Conservation (phyloP, 1,140 invertebrate genomes). For the Panulirus ornatus region DNA sequence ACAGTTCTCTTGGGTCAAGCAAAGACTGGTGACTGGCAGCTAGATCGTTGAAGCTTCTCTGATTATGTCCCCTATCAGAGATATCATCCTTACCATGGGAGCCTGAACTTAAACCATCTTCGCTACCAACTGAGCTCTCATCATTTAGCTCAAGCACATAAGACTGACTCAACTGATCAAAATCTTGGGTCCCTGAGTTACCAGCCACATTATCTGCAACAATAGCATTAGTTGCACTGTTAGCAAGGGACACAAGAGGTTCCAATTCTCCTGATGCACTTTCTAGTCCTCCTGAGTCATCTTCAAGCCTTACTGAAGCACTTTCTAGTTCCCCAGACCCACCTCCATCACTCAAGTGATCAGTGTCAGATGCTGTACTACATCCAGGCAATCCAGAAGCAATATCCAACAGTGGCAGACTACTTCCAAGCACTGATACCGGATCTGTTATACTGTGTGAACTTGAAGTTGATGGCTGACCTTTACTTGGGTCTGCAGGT, state of each 20-base stretch:
- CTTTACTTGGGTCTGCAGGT: slow-evolving; percentile 6
- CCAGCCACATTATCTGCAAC: slow-evolving; percentile 20
- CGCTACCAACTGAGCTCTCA: slow-evolving; percentile 55
- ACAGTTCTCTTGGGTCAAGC: not conserved
- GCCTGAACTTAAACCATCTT: slow-evolving; percentile 34
- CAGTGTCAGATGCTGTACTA: slow-evolving; percentile 8
- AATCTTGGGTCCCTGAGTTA: slow-evolving; percentile 27
- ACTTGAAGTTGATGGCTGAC: slow-evolving; percentile 31
- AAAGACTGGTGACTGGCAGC: slow-evolving; percentile 9
- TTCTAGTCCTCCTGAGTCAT: slow-evolving; percentile 10
- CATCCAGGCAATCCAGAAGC: slow-evolving; percentile 43
- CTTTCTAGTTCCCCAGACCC: not conserved
- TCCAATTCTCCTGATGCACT: not conserved
- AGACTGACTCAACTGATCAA: slow-evolving; percentile 28
- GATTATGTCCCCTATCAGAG: not conserved
- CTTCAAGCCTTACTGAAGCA: not conserved
- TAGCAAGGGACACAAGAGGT: slow-evolving; percentile 24
- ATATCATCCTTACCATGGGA: slow-evolving; percentile 39
- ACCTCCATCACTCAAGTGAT: slow-evolving; percentile 3
- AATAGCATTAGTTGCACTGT: not conserved
- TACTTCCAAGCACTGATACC: slow-evolving; percentile 46
- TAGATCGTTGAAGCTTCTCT: not conserved
- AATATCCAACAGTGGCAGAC: slow-evolving; percentile 51
- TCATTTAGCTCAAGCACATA: slow-evolving; percentile 51
- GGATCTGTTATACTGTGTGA: slow-evolving; percentile 32